Evolutionary conservation across 30 jellyfish, hydroid and myxozoan genomes (phyloP), one percentile per base, ranked within the genome.

Genomic region (Phacellophora camtschatica): DNA sequence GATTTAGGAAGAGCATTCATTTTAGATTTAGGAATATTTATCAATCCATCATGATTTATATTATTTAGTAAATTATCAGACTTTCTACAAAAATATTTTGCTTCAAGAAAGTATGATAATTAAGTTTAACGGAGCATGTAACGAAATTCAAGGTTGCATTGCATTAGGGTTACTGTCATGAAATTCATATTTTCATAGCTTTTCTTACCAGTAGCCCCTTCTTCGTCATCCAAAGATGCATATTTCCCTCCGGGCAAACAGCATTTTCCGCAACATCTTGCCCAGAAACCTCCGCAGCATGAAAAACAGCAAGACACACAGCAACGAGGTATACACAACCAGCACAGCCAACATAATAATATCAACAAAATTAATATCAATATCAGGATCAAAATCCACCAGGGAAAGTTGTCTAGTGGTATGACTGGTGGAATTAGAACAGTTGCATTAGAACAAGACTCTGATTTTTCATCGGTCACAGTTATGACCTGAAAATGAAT

Each of bases 321-420:
- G 55, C 72, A 87, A 48, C 96, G 62, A 12, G 97, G 99, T 36
- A 74, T 58, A 77, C 96, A 94, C 33, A 94, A 23, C 99, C 99
- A 94, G 39, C 94, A 72, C 33, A 82, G 32, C 97, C 97, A 94
- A 20, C 77, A 36, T 46, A 94, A 86, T 30, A 94, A 85, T 22
- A 77, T 32, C 20, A 94, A 81, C 70, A 94, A 48, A 16, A 95
- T 95, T 31, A 94, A 55, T 13, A 85, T 94, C 37, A 94, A 63
- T 13, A 94, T 22, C 25, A 83, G 30, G 32, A 90, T 73, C 68
- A 94, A 55, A 37, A 94, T 71, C 99, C 99, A 94, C 97, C 97
- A 94, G 10, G 88, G 97, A 23, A 82, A 77, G 15, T 74, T 78
- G 15, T 70, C 23, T 16, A 49, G 70, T 66, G 32, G 35, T 13